Evolutionary conservation across 2,113 vertebrate genomes (phyloP).

Genomic region (Gallinago undulata): DNA sequence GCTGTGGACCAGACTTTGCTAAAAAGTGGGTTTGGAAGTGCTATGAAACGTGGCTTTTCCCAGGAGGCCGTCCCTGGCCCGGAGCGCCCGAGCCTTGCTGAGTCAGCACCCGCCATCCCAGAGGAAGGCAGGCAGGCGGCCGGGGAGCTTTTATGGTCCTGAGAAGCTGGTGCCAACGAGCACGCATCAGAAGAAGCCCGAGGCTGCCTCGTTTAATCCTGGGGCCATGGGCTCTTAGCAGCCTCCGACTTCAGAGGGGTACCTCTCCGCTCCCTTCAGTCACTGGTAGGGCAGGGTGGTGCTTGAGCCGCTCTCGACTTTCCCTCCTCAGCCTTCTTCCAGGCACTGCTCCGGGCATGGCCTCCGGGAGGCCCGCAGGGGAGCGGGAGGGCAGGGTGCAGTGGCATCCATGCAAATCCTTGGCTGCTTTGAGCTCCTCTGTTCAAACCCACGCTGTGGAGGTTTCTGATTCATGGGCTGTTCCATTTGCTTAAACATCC

Average conservation of each 20-base stretch:
- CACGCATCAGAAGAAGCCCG: not conserved
- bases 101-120: not conserved
- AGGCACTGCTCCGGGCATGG: not conserved
- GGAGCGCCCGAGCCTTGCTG: rapidly evolving
- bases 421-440: not conserved
- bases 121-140: not conserved
- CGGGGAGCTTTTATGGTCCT: not conserved
- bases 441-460: not conserved
- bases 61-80: not conserved
- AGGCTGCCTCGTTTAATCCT: not conserved
- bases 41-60: not conserved
- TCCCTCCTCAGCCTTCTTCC: not conserved
- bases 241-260: not conserved
- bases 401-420: constrained; percentile 2
- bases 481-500: not conserved
- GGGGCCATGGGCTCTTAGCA: not conserved
- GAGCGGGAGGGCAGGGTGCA: not conserved
- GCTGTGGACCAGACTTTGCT: not conserved
- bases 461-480: not conserved
- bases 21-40: not conserved
- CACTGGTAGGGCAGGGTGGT: not conserved
- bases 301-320: not conserved
- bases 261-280: not conserved
- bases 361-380: not conserved
- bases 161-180: not conserved